Percentiles rank a stretch among this genome's conserved stretches.
These are phyloP conservation scores for Tribolium freemani DNA, from an alignment of 2,888 invertebrate species.

Conservation along the genomic window DNA sequence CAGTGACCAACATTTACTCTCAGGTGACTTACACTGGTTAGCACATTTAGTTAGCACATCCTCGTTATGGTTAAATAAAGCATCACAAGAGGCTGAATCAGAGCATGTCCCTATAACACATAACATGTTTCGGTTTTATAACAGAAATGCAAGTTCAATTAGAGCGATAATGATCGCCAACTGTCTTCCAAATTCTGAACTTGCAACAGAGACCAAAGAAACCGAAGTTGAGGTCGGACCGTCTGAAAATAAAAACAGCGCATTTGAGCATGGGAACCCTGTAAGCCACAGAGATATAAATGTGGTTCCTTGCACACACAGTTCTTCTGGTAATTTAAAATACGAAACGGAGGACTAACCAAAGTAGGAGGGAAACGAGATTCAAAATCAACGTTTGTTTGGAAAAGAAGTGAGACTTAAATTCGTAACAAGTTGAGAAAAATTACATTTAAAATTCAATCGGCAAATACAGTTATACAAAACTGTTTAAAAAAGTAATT, in stretches of 20 bases:
- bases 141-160: slow-evolving; percentile 84
- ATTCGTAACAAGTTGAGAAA: no score
- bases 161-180: slow-evolving; percentile 83
- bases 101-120: slow-evolving; percentile 85
- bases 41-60: slow-evolving; percentile 82
- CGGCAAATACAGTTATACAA: no score
- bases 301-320: slow-evolving; percentile 49
- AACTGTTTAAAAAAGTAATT: no score
- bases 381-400: no score
- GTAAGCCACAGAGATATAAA: slow-evolving; percentile 70
- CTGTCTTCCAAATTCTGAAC: slow-evolving; percentile 71
- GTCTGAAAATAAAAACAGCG: slow-evolving; percentile 47
- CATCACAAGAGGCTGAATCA: slow-evolving; percentile 83
- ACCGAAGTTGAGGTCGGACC: slow-evolving; percentile 47
- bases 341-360: no score
- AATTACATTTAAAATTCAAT: no score
- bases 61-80: slow-evolving; percentile 85
- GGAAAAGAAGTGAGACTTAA: no score
- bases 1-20: slow-evolving; percentile 83
- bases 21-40: slow-evolving; percentile 86
- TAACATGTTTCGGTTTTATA: slow-evolving; percentile 80
- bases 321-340: slow-evolving; percentile 8
- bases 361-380: no score
- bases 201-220: slow-evolving; percentile 54
- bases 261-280: slow-evolving; percentile 69